Evolutionary conservation across 2,888 invertebrate genomes (phyloP), one percentile per base, ranked within the genome.

Genomic region (Aproaerema taeniolella): DNA sequence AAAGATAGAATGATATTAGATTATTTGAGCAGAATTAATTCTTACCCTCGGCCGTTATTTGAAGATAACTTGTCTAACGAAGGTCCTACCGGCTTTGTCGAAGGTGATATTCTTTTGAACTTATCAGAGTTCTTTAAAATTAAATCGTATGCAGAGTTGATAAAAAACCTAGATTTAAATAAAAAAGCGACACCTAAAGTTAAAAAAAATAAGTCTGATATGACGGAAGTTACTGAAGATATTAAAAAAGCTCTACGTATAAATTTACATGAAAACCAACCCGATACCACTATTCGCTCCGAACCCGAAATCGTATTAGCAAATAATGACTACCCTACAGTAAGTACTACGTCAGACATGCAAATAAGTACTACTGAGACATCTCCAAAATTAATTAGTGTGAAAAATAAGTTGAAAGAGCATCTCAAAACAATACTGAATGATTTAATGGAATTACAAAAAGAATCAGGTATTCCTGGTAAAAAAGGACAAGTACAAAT

Each of bases 61-160:
- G 61, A 60, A 6, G 54, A 55, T 24, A 45, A 58, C 10, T 44
- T 53, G 6, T 38, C 49, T 3, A 45, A 55, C 24, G 25, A 45
- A 12, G 10, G 39, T 10, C 53, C 48, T 16, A 17, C 47, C 7
- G 25, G 51, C n/a, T 48, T 62, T n/a, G 37, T 72, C 17, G 67
- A 76, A 63, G 72, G 79, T 1, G 67, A 73, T 41, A 72, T 79
- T 46, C 52, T 82, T 35, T 54, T 76, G 1, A 80, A 77, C 47
- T 53, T 86, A 25, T 74, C 77, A 0, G 77, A 86, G 38, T 76
- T 82, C 47, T 72, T 79, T 3, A 82, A 77, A 56, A 67, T 80
- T 1, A 79, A 78, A 48, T 76, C 82, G 0, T 64, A 74, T 24
- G 49, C 65, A n/a, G 82, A 81, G 49, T 61, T 85, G 26, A 38